phyloP scores from a whole-genome alignment of 37 sponge, comb jelly and placozoan genomes.

The Mnemiopsis leidyi region DNA sequence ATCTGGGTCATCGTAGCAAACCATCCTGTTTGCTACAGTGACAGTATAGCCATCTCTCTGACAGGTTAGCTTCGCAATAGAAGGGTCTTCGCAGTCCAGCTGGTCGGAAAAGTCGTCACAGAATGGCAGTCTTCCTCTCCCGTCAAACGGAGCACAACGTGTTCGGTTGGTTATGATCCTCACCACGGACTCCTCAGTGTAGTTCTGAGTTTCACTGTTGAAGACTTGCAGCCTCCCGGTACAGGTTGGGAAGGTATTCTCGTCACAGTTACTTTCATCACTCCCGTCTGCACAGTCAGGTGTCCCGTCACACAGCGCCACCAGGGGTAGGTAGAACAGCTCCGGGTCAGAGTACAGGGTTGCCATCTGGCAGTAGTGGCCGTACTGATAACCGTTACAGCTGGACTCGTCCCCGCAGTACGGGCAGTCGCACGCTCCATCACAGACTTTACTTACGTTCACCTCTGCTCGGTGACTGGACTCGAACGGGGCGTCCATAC shows the following conservation, averaged over 20 bases:
- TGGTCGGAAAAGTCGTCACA: conserved; percentile 5
- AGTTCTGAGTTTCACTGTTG: too few relatives aligned
- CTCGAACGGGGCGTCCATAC: background rate
- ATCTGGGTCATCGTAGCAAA: background rate
- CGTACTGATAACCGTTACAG: background rate
- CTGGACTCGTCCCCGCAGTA: background rate
- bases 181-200: too few relatives aligned
- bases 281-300: background rate
- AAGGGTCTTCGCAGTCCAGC: background rate
- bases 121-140: background rate
- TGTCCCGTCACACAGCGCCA: background rate
- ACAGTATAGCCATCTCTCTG: background rate
- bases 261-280: background rate
- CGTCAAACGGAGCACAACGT: background rate
- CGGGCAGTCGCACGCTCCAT: background rate
- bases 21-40: conserved; percentile 8
- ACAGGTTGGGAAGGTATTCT: background rate
- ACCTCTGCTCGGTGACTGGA: too few relatives aligned
- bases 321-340: background rate
- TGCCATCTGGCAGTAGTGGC: background rate
- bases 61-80: background rate
- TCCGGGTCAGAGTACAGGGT: too few relatives aligned
- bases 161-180: background rate
- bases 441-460: too few relatives aligned
- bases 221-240: background rate